phyloP scores from a whole-genome alignment of 2,113 vertebrate species.

The Solea senegalensis region DNA sequence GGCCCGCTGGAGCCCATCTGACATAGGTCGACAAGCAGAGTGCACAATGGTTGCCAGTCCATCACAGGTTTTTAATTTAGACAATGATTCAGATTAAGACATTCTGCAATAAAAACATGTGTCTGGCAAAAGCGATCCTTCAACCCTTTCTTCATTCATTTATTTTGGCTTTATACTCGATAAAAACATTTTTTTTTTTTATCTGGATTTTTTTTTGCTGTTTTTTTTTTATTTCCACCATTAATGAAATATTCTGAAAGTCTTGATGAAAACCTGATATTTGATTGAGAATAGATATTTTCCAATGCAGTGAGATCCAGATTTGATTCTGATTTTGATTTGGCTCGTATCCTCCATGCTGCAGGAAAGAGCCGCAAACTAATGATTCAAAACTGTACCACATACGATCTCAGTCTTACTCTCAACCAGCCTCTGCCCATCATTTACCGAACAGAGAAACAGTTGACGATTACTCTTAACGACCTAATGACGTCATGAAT shows the following conservation, averaged over 20 bases:
- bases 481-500: constrained; percentile 6
- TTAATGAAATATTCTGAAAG: too few relatives aligned
- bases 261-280: constrained; percentile 5
- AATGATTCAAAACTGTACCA: not conserved
- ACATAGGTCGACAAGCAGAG: too few relatives aligned
- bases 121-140: not conserved
- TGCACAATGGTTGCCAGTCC: too few relatives aligned
- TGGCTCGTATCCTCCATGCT: constrained; percentile 28
- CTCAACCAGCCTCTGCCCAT: not conserved
- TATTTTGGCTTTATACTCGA: constrained; percentile 13
- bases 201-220: not conserved
- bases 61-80: not conserved
- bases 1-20: too few relatives aligned
- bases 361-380: constrained; percentile 5
- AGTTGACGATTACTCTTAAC: not conserved
- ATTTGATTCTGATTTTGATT: constrained; percentile 40
- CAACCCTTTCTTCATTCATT: constrained; percentile 19
- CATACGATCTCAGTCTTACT: constrained; percentile 6
- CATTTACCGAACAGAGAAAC: too few relatives aligned
- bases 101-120: constrained; percentile 1
- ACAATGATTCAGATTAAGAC: constrained; percentile 9
- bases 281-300: not conserved
- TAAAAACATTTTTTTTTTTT: constrained; percentile 14
- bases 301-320: constrained; percentile 12
- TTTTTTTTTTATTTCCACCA: not conserved